Evolutionary conservation across 2,888 invertebrate genomes (phyloP), one percentile per base, ranked within the genome.

Genomic region (Octonoba sinensis): DNA sequence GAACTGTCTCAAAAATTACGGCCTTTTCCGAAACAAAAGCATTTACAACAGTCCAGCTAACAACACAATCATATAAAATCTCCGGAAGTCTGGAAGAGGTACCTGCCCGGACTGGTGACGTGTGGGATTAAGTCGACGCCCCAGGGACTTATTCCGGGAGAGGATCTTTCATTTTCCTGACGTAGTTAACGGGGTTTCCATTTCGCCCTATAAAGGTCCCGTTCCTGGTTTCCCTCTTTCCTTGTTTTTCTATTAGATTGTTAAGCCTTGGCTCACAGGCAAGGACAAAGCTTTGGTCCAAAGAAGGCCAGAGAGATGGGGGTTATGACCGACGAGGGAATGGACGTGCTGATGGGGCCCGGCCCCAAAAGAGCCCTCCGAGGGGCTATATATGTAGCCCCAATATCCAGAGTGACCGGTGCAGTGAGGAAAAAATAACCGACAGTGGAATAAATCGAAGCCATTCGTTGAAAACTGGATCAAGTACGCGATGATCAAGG

Each of bases 181-280:
- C 79, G 56, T 72, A 73, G 79, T 81, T 81, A 81, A 81, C 79
- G 79, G 67, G 78, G 72, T 69, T 72, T 54, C 76, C 67, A 79
- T 79, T 77, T 64, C 77, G 54, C 57, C 66, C 54, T 60, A 36
- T 51, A n/a, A 24, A 22, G 72, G 69, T 56, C 69, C 51, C 27
- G n/a, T 36, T 36, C 36, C 36, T 8, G 36, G 36, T 36, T 36
- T 36, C 36, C 36, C 36, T 36, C 3, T 36, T 36, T 36, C 36
- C 36, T 36, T 36, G 36, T 36, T 36, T 36, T 36, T 36, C 36
- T 36, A 36, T 36, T 36, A 36, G 36, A 36, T 36, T 36, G 36
- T 36, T 6, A 8, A 36, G 36, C 36, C 36, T 36, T 36, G n/a
- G 36, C 36, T 36, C 36, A 36, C 6, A 36, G 36, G 8, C 36